Percentiles rank a stretch among this genome's conserved stretches.
phyloP scores from a whole-genome alignment of 1,140 invertebrate genomes.

The Drosophila pallidifrons region DNA sequence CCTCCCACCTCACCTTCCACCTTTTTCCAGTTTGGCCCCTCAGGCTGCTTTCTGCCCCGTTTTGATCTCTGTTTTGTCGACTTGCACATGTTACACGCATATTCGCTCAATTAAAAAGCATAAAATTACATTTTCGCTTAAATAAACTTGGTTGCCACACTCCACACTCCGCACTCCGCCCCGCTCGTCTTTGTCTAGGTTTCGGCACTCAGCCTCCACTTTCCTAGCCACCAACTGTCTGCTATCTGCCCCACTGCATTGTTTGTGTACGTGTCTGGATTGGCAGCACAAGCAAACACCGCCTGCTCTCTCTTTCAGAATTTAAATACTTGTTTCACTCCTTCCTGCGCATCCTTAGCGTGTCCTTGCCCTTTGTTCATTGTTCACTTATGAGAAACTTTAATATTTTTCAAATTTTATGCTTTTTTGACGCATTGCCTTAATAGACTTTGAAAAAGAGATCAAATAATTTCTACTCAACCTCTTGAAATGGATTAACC shows the following conservation, averaged over 20 bases:
- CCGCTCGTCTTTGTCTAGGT: neutral
- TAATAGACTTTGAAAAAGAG: neutral
- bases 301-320: constrained; percentile 11
- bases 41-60: too few relatives aligned
- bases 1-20: neutral
- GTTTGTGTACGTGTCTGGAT: constrained; percentile 44
- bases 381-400: constrained; percentile 6
- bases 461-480: too few relatives aligned
- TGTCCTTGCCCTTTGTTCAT: constrained; percentile 16
- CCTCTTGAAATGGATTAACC: too few relatives aligned
- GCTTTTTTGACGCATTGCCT: neutral
- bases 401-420: neutral
- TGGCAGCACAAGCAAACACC: constrained; percentile 3
- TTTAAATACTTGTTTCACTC: constrained; percentile 29
- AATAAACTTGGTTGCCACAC: constrained; percentile 62
- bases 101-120: constrained; percentile 83
- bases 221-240: constrained; percentile 5
- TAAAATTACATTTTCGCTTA: constrained; percentile 82
- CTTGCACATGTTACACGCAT: constrained; percentile 74
- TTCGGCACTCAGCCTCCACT: neutral
- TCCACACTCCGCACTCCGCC: neutral
- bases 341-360: neutral
- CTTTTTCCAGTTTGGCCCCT: constrained; percentile 2
- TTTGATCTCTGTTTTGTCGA: constrained; percentile 35
- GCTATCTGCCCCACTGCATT: constrained; percentile 7